phyloP scores from a whole-genome alignment of 2,888 invertebrate species.

The Allolobophora icterica region DNA sequence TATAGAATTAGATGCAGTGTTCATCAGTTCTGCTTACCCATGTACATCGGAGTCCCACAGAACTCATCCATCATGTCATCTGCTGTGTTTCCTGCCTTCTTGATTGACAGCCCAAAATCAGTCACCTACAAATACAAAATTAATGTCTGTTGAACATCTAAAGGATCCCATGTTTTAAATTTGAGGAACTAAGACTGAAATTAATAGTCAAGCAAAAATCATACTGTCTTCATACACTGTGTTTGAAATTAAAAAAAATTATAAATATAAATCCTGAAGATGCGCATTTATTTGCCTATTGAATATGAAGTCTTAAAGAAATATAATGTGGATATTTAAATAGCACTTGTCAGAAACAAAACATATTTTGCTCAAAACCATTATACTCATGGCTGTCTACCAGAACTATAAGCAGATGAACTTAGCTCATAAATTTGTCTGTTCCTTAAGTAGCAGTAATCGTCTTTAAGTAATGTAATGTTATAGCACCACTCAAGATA shows the following conservation, averaged over 20 bases:
- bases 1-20: neutral
- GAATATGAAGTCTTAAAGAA: neutral
- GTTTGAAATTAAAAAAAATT: neutral
- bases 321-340: neutral
- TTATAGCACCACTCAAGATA: too few species aligned
- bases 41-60: conserved; percentile 71
- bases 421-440: too few species aligned
- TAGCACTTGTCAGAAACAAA: neutral
- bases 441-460: too few species aligned
- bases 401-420: too few species aligned
- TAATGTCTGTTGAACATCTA: neutral
- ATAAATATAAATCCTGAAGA: neutral
- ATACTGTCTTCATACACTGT: neutral
- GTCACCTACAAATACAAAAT: conserved; percentile 64
- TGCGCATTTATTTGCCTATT: neutral
- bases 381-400: neutral
- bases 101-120: conserved; percentile 71
- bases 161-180: neutral
- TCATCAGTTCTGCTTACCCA: conserved; percentile 58
- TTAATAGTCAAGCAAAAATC: neutral
- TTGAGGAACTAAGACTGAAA: neutral
- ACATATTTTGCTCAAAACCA: neutral
- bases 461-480: too few species aligned
- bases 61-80: conserved; percentile 70
- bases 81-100: conserved; percentile 68